Percentiles rank a stretch among this genome's conserved stretches.
These are phyloP conservation scores for Zapornia atra DNA, from an alignment of 2,113 vertebrate genomes.

Conservation along the genomic window DNA sequence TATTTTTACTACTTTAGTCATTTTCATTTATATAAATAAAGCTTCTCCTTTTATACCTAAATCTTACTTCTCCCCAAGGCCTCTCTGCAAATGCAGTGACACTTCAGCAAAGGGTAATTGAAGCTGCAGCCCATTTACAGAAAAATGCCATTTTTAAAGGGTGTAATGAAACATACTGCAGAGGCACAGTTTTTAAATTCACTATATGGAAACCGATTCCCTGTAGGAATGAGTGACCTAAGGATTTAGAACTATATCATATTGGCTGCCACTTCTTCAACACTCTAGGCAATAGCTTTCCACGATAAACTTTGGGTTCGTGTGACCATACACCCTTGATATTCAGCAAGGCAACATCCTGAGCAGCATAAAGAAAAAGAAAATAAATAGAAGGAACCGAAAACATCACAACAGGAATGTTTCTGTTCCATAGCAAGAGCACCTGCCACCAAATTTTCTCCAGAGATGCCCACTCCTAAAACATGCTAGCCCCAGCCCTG, in stretches of 20 bases:
- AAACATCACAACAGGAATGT: neutral
- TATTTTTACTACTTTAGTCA: neutral
- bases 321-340: neutral
- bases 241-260: conserved; percentile 12
- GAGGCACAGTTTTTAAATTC: conserved; percentile 38
- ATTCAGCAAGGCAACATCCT: neutral
- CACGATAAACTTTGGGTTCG: neutral
- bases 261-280: neutral
- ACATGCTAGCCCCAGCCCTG: neutral
- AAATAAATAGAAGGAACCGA: neutral
- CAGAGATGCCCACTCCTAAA: neutral
- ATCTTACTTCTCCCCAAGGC: neutral
- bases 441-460: neutral
- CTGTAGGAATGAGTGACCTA: neutral
- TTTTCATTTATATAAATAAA: conserved; percentile 54
- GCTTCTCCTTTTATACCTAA: neutral
- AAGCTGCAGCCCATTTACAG: conserved; percentile 24
- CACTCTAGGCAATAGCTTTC: neutral
- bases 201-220: neutral
- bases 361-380: neutral
- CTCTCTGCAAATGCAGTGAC: neutral
- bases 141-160: conserved; percentile 46
- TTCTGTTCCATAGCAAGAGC: neutral
- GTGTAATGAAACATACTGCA: conserved; percentile 1
- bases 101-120: conserved; percentile 38